These are phyloP conservation scores for Cavia aperea DNA, from an alignment of 2,113 vertebrate genomes.

Conservation along the genomic window DNA sequence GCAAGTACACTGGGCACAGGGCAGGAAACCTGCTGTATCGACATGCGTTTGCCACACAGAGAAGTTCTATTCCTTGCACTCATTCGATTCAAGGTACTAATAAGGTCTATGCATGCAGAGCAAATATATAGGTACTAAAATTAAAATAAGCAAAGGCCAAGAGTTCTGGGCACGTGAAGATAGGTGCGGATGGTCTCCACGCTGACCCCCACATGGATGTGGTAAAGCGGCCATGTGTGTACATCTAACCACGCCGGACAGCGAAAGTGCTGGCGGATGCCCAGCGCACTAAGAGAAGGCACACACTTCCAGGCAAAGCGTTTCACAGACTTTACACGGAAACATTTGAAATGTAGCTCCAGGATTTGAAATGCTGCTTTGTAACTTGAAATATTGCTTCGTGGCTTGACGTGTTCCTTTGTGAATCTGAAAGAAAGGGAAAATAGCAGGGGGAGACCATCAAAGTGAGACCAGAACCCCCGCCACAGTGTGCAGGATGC, in stretches of 20 bases:
- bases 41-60: neutral
- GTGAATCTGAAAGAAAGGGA: conserved; percentile 65
- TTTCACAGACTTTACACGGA: neutral
- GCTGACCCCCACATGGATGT: neutral
- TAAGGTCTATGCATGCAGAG: conserved; percentile 44
- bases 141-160: conserved; percentile 11
- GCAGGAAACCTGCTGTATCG: neutral
- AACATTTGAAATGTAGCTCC: neutral
- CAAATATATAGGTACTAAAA: neutral
- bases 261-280: neutral
- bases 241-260: neutral
- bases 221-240: no score
- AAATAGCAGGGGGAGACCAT: neutral
- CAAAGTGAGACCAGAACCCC: neutral
- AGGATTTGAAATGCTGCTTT: conserved; percentile 27
- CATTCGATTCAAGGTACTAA: neutral
- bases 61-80: conserved; percentile 33
- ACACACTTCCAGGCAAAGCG: neutral
- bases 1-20: conserved; percentile 42
- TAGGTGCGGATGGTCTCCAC: neutral
- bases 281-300: neutral
- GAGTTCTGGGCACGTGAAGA: conserved; percentile 63
- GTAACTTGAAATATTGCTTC: neutral
- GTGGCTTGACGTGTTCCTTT: neutral
- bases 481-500: neutral